These are phyloP conservation scores for Procambarus virginalis DNA, from an alignment of 1,140 invertebrate genomes.

Conservation along the genomic window DNA sequence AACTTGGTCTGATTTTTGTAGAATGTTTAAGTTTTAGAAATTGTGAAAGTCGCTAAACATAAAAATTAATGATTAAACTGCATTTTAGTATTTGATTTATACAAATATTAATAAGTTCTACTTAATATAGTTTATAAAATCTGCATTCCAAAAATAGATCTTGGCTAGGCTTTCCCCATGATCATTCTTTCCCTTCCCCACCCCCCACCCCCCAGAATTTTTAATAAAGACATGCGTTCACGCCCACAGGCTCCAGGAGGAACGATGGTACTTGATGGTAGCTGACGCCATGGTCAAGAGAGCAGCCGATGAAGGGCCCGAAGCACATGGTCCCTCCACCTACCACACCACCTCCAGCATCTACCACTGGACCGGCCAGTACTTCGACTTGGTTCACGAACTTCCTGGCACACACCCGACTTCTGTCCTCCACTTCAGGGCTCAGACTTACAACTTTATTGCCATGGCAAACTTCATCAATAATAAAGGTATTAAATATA, in stretches of 20 bases:
- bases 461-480: conserved; percentile 20
- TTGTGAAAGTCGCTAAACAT: too few species aligned
- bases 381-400: conserved; percentile 17
- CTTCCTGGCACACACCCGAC: background rate
- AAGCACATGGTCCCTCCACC: background rate
- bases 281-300: background rate
- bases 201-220: too few species aligned
- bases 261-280: background rate
- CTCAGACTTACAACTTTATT: conserved; percentile 9
- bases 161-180: too few species aligned
- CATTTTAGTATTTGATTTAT: too few species aligned
- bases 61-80: too few species aligned
- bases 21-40: too few species aligned
- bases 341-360: conserved; percentile 5
- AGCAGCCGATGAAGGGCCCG: background rate
- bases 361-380: conserved; percentile 17
- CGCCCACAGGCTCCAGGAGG: background rate
- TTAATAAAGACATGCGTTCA: background rate
- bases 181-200: too few species aligned
- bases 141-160: too few species aligned
- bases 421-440: conserved; percentile 12
- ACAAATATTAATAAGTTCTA: too few species aligned
- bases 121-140: too few species aligned
- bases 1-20: too few species aligned
- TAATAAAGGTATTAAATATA: conserved; percentile 13